phyloP scores from a whole-genome alignment of 2,113 vertebrate genomes.

The Carettochelys insculpta region DNA sequence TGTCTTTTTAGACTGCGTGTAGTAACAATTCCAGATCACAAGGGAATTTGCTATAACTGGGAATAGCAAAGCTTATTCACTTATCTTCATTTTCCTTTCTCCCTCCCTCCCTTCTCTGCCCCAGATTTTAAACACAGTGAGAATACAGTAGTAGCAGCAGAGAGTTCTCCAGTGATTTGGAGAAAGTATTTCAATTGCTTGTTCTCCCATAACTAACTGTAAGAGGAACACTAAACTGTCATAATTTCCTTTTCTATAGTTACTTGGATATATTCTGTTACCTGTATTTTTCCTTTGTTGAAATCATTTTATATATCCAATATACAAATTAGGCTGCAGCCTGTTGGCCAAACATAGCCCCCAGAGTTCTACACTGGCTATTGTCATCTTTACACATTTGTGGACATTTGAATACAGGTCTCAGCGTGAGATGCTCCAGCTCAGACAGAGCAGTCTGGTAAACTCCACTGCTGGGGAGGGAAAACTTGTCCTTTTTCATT shows the following conservation, averaged over 20 bases:
- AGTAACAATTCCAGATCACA: background rate
- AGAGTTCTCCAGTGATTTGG: background rate
- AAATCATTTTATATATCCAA: background rate
- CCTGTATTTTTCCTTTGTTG: constrained; percentile 27
- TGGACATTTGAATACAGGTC: rapidly evolving
- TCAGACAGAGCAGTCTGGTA: background rate
- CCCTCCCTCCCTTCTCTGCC: background rate
- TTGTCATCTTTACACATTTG: background rate
- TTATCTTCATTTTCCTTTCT: background rate
- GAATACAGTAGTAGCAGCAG: background rate
- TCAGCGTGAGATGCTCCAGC: background rate
- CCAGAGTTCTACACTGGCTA: constrained; percentile 31
- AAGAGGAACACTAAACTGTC: constrained; percentile 30
- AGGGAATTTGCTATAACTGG: background rate
- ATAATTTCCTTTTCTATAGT: background rate
- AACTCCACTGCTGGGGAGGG: constrained; percentile 13
- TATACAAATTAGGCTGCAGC: background rate
- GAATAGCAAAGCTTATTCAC: background rate
- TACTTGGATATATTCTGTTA: constrained; percentile 16
- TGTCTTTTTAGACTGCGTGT: background rate
- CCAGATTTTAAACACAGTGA: background rate
- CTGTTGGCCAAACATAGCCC: constrained; percentile 23
- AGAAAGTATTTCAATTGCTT: constrained; percentile 31
- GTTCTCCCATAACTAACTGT: constrained; percentile 32
- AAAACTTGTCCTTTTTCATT: constrained; percentile 60